Percentiles rank a stretch among this genome's conserved stretches.
phyloP scores from a whole-genome alignment of 2,888 invertebrate species.

The Daptonema setosum region DNA sequence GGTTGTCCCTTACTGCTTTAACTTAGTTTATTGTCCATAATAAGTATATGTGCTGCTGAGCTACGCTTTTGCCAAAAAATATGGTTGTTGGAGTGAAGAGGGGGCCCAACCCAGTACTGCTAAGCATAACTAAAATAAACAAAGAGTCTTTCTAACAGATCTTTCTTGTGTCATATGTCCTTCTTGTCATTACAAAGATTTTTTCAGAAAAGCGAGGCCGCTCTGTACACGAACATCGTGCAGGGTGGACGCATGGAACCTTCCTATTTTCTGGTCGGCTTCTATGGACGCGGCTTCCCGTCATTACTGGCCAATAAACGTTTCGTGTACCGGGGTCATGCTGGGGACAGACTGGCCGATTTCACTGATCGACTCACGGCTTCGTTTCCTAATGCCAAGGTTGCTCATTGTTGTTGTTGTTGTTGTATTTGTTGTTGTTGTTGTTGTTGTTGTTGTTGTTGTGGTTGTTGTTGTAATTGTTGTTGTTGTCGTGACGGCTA shows the following conservation, averaged over 20 bases:
- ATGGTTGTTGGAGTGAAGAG: no score
- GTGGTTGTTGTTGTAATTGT: no score
- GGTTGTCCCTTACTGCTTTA: not conserved
- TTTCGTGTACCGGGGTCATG: constrained; percentile 71
- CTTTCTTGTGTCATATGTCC: no score
- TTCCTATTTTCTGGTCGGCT: constrained; percentile 73
- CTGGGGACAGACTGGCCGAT: constrained; percentile 65
- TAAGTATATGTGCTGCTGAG: not conserved
- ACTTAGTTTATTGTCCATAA: not conserved
- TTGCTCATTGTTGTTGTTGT: no score
- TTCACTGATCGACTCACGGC: constrained; percentile 62
- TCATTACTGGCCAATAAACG: constrained; percentile 43
- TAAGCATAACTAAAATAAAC: no score
- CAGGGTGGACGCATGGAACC: constrained; percentile 54
- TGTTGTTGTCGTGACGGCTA: no score
- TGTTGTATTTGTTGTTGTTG: no score
- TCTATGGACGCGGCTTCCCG: constrained; percentile 73
- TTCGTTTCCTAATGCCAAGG: constrained; percentile 59
- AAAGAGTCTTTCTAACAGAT: no score
- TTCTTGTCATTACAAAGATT: no score
- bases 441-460: no score
- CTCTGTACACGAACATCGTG: constrained; percentile 56
- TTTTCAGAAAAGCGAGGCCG: constrained; percentile 43
- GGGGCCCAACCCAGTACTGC: no score
- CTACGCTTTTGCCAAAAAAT: no score